Evolutionary conservation across 2,888 invertebrate species (phyloP).

Genomic region (Protodeltote pygarga): DNA sequence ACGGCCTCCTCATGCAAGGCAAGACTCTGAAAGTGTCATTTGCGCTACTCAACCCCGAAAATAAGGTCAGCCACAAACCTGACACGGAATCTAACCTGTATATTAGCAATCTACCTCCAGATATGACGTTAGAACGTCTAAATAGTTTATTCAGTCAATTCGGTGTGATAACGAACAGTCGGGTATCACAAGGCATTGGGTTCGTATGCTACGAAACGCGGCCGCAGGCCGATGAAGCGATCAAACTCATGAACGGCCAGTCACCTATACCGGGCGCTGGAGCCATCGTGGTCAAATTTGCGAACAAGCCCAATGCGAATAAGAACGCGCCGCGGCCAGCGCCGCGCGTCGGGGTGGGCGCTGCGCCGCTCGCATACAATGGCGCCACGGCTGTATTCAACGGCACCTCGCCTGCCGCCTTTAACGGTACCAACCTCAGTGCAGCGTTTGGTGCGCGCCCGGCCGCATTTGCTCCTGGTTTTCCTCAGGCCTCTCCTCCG

Average conservation of each 20-base stretch:
- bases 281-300: slow-evolving; percentile 82
- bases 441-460: slow-evolving; percentile 78
- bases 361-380: slow-evolving; percentile 74
- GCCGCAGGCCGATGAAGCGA: slow-evolving; percentile 82
- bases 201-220: slow-evolving; percentile 83
- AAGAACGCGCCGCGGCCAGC: slow-evolving; percentile 76
- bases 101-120: slow-evolving; percentile 84
- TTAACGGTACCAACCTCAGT: slow-evolving; percentile 75
- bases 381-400: slow-evolving; percentile 78
- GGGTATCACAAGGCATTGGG: slow-evolving; percentile 84
- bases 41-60: slow-evolving; percentile 84
- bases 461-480: slow-evolving; percentile 74
- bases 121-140: slow-evolving; percentile 83
- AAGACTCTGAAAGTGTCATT: slow-evolving; percentile 85
- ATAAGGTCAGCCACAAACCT: slow-evolving; percentile 83
- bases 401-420: slow-evolving; percentile 70
- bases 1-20: slow-evolving; percentile 85
- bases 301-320: slow-evolving; percentile 81
- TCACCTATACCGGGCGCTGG: slow-evolving; percentile 79
- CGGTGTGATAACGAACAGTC: slow-evolving; percentile 82
- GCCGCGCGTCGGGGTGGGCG: slow-evolving; percentile 66
- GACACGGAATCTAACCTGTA: slow-evolving; percentile 85
- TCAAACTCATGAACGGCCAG: slow-evolving; percentile 78
- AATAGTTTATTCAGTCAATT: slow-evolving; percentile 78
- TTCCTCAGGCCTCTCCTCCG: slow-evolving; percentile 80